Evolutionary conservation across 1,140 invertebrate species (phyloP), one percentile per base, ranked within the genome.

Genomic region (Cydia strobilella): DNA sequence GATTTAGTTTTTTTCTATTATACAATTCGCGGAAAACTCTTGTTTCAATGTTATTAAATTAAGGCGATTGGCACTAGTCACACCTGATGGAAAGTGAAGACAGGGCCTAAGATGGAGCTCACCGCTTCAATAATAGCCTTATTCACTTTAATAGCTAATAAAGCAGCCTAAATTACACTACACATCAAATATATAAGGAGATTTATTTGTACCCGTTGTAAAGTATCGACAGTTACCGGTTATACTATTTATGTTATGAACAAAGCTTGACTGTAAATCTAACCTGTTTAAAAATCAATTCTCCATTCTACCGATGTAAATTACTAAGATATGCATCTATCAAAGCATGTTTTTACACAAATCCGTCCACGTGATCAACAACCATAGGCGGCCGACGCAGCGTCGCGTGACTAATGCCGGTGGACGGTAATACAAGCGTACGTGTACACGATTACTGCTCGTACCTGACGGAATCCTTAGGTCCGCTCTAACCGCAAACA

Each of bases 391-490:
- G 27, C 63, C 23, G 45, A 23, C 9, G 15, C 63, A 13, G 62
- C 62, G 23, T 66, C 63, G 63, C 23, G 63, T 66, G 63, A 31
- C 63, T 35, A 63, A 27, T 4, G 6, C 27, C 23, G 12, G 7
- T 23, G 15, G 12, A 15, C 27, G 25, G 12, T 63, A 63, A 63
- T 63, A 63, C 25, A 25, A 31, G 12, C 10, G 62, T 27, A 25
- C 23, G 25, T 35, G 13, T 66, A 66, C 63, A 27, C 63, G 63
- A 66, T 35, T 66, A 35, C 27, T n/a, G 25, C 3, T 35, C 13
- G 45, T 66, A 66, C 63, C 63, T 35, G 63, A 31, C 63, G 27
- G 27, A 35, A 20, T 35, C 63, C 63, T 66, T 66, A 66, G 63
- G 63, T 39, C 25, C 25, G 27, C 63, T 65, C 20, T 35, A 66